Conservation (phyloP, 2,797 vertebrate genomes). For the Intellagama lesueurii region DNA sequence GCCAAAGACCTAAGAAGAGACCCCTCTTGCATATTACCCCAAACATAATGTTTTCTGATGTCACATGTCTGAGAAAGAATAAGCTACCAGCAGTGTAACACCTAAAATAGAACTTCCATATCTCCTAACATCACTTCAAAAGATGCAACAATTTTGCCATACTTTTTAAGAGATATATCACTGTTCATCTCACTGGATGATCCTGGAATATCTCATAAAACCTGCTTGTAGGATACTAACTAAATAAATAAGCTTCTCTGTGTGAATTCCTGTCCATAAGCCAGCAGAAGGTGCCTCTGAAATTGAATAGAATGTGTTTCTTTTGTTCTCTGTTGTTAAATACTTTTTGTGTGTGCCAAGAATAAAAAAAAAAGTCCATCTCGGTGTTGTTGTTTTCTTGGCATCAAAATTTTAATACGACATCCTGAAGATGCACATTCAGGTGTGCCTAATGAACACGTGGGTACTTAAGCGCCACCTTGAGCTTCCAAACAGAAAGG, state of each 20-base stretch:
- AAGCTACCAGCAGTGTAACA: background rate
- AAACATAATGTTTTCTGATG: background rate
- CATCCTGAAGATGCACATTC: background rate
- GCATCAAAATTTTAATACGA: background rate
- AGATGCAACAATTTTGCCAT: background rate
- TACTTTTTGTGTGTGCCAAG: background rate
- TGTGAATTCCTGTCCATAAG: background rate
- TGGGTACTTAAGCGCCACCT: slow-evolving; percentile 5
- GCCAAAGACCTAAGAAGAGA: background rate
- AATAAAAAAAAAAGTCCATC: background rate
- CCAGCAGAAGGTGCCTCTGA: background rate
- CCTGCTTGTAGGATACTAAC: background rate
- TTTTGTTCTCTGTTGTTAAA: background rate
- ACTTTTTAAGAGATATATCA: background rate
- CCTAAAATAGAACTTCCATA: background rate
- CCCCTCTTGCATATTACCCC: background rate
- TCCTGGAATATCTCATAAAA: no score
- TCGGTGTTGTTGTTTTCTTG: slow-evolving; percentile 4
- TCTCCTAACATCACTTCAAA: background rate
- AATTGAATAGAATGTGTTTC: background rate
- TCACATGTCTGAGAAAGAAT: background rate
- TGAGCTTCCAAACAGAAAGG: background rate
- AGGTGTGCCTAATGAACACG: background rate
- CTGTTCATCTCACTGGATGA: background rate
- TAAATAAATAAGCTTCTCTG: background rate